Conservation (phyloP, 1,140 invertebrate species). For the Magallana angulata region DNA sequence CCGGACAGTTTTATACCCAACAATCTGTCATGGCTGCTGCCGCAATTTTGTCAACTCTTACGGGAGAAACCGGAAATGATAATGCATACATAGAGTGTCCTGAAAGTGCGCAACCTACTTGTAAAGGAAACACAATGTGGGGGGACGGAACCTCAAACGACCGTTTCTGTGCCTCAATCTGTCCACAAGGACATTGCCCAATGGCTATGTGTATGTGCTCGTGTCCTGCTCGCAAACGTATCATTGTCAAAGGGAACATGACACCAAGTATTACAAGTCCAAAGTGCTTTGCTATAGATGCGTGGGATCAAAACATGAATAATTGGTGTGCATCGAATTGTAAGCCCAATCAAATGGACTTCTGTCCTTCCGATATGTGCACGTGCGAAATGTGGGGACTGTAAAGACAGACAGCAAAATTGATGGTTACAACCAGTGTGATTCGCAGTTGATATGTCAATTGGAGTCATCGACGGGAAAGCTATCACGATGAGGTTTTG, state of each 20-base stretch:
- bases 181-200: slow-evolving; percentile 60
- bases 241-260: neutral
- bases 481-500: neutral
- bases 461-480: neutral
- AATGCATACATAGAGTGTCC: slow-evolving; percentile 54
- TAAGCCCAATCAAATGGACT: slow-evolving; percentile 11
- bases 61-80: slow-evolving; percentile 43
- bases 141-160: slow-evolving; percentile 52
- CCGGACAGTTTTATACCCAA: neutral
- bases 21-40: slow-evolving; percentile 39
- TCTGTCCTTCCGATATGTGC: slow-evolving; percentile 27
- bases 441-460: neutral
- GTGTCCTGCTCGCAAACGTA: slow-evolving; percentile 46
- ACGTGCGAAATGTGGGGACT: slow-evolving; percentile 30
- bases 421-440: neutral
- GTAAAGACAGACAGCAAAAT: neutral
- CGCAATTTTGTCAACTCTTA: slow-evolving; percentile 31
- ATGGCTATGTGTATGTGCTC: slow-evolving; percentile 58
- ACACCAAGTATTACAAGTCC: neutral
- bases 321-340: slow-evolving; percentile 17
- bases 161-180: slow-evolving; percentile 58
- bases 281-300: slow-evolving; percentile 21
- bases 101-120: slow-evolving; percentile 59
- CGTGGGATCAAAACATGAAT: slow-evolving; percentile 32
- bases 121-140: slow-evolving; percentile 52